These are phyloP conservation scores for Parapristionchus giblindavisi DNA, from an alignment of 2,888 invertebrate species.

Conservation along the genomic window DNA sequence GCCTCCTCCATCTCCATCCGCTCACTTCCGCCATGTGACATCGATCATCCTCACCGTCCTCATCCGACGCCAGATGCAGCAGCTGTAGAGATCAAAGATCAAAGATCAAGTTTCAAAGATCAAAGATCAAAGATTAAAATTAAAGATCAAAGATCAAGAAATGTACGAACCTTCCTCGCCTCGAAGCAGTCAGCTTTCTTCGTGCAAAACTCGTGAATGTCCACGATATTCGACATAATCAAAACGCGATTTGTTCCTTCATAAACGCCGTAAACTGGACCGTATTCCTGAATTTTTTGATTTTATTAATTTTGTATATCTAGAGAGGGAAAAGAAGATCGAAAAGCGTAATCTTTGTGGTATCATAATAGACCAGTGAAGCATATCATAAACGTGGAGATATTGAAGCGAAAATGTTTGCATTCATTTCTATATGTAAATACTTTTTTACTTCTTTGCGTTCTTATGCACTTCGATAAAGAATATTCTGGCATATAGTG, in stretches of 20 bases:
- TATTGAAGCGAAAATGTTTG: no score
- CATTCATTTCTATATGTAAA: no score
- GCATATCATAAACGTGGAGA: no score
- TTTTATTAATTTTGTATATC: no score
- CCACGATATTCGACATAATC: background rate
- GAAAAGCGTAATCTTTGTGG: no score
- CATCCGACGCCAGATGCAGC: conserved; percentile 5
- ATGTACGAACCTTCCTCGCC: conserved; percentile 1
- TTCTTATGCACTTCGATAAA: no score
- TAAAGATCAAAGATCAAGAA: background rate
- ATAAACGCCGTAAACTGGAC: conserved; percentile 13
- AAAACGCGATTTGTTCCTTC: conserved; percentile 24
- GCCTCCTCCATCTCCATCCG: conserved; percentile 23
- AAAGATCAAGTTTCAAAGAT: background rate
- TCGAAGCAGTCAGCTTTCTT: conserved; percentile 28
- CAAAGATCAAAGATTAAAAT: no score
- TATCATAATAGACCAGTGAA: no score
- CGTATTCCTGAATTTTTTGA: background rate
- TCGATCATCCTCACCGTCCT: conserved; percentile 21
- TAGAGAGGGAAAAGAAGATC: no score
- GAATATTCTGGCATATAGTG: no score
- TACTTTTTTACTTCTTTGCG: no score
- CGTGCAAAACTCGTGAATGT: conserved; percentile 3
- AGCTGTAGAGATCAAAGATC: background rate
- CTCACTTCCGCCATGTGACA: conserved; percentile 27